Evolutionary conservation across 64 coral and sea anemone species (phyloP).

Genomic region (Porites australiensis): DNA sequence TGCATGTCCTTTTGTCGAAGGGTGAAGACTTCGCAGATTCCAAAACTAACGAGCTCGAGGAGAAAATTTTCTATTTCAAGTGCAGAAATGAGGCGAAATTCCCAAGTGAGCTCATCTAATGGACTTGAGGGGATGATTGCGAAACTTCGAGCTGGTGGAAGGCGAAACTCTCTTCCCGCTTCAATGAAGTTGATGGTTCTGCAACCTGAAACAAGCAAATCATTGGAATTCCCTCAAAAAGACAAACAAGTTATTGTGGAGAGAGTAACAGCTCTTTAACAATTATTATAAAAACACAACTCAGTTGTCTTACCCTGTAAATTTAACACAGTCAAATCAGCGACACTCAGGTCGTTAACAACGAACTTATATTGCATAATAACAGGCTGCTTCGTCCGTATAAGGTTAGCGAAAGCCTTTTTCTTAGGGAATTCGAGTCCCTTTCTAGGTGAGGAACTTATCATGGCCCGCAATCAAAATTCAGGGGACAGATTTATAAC

Average conservation of each 20-base stretch:
- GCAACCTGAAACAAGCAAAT: background rate
- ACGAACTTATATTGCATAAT: too few relatives aligned
- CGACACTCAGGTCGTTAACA: too few relatives aligned
- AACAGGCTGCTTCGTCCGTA: too few relatives aligned
- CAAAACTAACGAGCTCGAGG: slow-evolving; percentile 39
- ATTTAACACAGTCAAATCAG: too few relatives aligned
- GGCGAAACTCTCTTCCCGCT: slow-evolving; percentile 42
- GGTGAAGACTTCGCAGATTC: slow-evolving; percentile 74
- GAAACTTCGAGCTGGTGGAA: background rate
- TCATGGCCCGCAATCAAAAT: too few relatives aligned
- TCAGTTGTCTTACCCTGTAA: too few relatives aligned
- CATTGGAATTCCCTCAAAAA: background rate
- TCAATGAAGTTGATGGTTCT: slow-evolving; percentile 10
- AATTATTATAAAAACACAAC: background rate
- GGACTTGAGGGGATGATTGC: slow-evolving; percentile 40
- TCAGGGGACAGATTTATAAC: too few relatives aligned
- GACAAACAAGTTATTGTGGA: slow-evolving; percentile 7
- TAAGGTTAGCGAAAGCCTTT: too few relatives aligned
- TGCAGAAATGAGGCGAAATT: slow-evolving; percentile 45
- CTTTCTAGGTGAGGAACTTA: too few relatives aligned
- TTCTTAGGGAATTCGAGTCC: too few relatives aligned
- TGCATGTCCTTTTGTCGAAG: slow-evolving; percentile 78
- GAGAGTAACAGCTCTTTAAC: slow-evolving; percentile 14
- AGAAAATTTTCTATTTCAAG: slow-evolving; percentile 35
- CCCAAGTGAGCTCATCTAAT: slow-evolving; percentile 44